Base-by-base conservation (phyloP, 2,113 vertebrate species). In the Halcyon malimbica region DNA sequence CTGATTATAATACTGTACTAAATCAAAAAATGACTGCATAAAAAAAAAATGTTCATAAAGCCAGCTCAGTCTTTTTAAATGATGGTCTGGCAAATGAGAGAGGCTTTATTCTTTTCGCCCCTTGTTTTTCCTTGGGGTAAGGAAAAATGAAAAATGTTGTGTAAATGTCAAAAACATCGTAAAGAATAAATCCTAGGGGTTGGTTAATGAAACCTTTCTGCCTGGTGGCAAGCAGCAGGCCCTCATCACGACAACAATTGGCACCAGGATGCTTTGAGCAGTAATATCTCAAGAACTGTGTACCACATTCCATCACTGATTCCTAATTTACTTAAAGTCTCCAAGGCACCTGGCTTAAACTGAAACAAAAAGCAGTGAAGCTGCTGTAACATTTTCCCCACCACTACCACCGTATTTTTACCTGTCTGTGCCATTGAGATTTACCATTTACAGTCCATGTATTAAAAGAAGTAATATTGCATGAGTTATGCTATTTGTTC, bases 131-230 rank as follows among this genome's bases (percentile, higher is more conserved):
- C 96, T 97, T 94, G 87, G 90, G 96, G 97, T 97, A 97, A 97
- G 92, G 94, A 97, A 97, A 97, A 96, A 97, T 95, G 94, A 96
- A 89, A 96, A 97, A 97, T 85, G 73, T 80, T 96, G 93, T 93
- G 87, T 92, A 95, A 97, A 98, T 95, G 97, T 98, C 97, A 97
- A 95, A 98, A 97, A 93, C 89, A 59, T 95, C 12, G 4, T 94
- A 96, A 98, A 97, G 96, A 97, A 95, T 96, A 96, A 96, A 97
- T 97, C 95, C 96, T 96, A 91, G 97, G 93, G 96, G 90, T 67
- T 96, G 96, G 92, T 96, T 98, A 97, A 98, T 98, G 97, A 97
- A 98, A 96, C 88, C 91, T 96, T 68, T 78, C 70, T 97, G 97
- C 97, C 97, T 97, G 92, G 94, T 96, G 97, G 97, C 20, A 51